These are phyloP conservation scores for Catocala sponsa DNA, from an alignment of 2,888 invertebrate genomes.

Conservation along the genomic window DNA sequence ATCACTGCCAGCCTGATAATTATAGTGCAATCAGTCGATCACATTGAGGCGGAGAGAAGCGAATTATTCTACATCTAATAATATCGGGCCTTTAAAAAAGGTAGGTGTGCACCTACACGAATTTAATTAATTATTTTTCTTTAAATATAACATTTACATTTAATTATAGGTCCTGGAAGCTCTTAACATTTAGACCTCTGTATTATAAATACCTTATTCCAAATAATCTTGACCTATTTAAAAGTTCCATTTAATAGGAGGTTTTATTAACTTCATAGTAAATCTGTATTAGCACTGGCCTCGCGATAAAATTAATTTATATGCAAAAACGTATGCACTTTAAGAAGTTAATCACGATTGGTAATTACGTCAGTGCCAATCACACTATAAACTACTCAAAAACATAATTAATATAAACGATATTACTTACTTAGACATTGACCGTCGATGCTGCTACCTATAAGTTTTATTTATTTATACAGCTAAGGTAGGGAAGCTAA, in stretches of 20 bases:
- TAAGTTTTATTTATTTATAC: no score
- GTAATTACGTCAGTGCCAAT: conserved; percentile 30
- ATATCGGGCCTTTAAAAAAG: background rate
- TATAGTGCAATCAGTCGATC: no score
- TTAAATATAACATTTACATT: background rate
- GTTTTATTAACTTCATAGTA: background rate
- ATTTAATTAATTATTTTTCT: background rate
- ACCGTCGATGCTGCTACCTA: no score
- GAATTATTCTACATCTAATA: no score
- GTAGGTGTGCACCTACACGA: background rate
- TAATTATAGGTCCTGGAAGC: background rate
- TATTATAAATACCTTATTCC: background rate
- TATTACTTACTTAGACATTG: no score
- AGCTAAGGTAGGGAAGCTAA: no score
- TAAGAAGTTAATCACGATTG: conserved; percentile 14
- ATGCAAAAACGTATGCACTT: conserved; percentile 24
- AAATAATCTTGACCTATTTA: conserved; percentile 17
- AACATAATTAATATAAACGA: conserved; percentile 23
- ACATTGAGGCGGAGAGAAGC: no score
- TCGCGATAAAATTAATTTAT: conserved; percentile 20
- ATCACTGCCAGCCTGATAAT: no score
- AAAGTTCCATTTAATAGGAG: conserved; percentile 9
- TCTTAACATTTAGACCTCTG: background rate
- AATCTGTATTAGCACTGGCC: conserved; percentile 17
- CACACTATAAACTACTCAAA: conserved; percentile 20